phyloP scores from a whole-genome alignment of 2,113 vertebrate species.

The Ia io region DNA sequence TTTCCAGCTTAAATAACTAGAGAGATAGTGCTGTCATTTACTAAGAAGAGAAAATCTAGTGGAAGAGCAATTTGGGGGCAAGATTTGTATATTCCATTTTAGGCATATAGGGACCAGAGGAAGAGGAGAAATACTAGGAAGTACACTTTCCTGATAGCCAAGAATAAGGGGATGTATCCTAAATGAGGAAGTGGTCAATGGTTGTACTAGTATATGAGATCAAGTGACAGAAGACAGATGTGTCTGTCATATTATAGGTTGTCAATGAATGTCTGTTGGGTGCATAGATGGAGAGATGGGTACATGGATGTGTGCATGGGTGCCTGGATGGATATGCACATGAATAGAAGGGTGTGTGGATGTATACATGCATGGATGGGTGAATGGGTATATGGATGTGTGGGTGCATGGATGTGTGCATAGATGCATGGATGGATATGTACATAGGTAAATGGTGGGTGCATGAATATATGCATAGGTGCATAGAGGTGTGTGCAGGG shows the following conservation, averaged over 20 bases:
- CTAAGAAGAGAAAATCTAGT: background rate
- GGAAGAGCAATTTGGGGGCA: background rate
- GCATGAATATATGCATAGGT: accelerated
- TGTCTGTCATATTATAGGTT: background rate
- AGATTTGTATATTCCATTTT: background rate
- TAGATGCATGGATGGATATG: no score
- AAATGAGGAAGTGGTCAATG: background rate
- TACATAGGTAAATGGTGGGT: background rate
- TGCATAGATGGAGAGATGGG: background rate
- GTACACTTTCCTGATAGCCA: background rate
- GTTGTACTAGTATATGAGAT: background rate
- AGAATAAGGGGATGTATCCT: background rate
- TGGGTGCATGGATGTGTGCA: no score
- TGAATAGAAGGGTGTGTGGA: no score
- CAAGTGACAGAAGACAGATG: background rate
- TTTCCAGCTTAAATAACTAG: background rate
- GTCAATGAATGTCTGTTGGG: background rate
- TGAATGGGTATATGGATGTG: background rate
- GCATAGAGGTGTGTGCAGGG: no score
- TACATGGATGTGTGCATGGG: no score
- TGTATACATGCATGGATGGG: background rate
- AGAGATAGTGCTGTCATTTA: background rate
- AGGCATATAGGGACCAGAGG: background rate
- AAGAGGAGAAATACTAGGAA: no score
- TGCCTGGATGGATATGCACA: background rate